Percentiles rank a stretch among this genome's conserved stretches.
Evolutionary conservation across 2,113 vertebrate species (phyloP).

Genomic region (Hippocampus guttulatus): DNA sequence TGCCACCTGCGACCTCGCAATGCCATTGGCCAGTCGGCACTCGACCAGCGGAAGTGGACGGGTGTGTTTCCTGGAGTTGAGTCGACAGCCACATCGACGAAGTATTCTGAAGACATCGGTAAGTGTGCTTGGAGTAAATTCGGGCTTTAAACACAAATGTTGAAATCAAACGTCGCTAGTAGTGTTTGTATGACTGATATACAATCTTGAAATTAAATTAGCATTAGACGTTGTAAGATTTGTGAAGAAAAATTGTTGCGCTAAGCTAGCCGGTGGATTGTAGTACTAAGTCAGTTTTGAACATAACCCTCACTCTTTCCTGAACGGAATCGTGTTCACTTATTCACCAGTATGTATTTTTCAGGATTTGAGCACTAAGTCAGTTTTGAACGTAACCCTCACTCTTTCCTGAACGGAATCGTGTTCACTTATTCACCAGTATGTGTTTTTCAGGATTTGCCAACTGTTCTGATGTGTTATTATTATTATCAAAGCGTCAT

Average conservation of each 20-base stretch:
- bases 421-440: background rate
- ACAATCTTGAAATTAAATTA: accelerated
- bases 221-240: background rate
- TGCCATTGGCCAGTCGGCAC: conserved; percentile 36
- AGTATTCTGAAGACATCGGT: conserved; percentile 55
- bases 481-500: no score
- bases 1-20: conserved; percentile 26
- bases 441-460: background rate
- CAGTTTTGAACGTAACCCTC: background rate
- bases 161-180: background rate
- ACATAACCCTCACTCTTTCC: background rate
- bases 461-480: no score
- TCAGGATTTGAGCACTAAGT: background rate
- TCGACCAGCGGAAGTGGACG: conserved; percentile 58
- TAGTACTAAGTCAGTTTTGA: background rate
- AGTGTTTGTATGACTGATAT: accelerated
- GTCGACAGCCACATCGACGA: conserved; percentile 28
- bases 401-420: background rate
- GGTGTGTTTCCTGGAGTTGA: conserved; percentile 66
- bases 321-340: background rate
- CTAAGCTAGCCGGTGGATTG: conserved; percentile 24
- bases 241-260: background rate
- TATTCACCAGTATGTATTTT: background rate
- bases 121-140: conserved; percentile 19
- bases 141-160: background rate